Evolutionary conservation across 2,888 invertebrate genomes (phyloP).

Genomic region (Abscondita cerata): DNA sequence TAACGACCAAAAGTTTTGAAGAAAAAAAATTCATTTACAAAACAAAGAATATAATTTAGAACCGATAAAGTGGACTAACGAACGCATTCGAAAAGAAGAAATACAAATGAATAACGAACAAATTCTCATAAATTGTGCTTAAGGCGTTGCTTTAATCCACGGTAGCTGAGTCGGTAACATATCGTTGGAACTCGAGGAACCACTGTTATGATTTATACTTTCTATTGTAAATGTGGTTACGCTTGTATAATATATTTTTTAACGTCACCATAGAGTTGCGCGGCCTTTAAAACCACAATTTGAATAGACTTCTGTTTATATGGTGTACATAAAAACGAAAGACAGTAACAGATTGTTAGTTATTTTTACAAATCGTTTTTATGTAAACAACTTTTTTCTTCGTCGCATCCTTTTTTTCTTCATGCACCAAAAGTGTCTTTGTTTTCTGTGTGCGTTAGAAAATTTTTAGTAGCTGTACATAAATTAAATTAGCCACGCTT

Average conservation of each 20-base stretch:
- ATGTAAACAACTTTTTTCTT: conserved; percentile 10
- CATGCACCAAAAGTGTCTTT: conserved; percentile 2
- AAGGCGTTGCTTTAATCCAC: conserved; percentile 55
- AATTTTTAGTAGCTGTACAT: conserved; percentile 36
- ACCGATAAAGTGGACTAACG: conserved; percentile 34
- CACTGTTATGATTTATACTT: conserved; percentile 48
- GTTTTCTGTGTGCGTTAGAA: conserved; percentile 35
- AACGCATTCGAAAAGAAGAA: conserved; percentile 3
- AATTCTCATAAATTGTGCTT: conserved; percentile 58
- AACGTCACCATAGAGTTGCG: conserved; percentile 20
- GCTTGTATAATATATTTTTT: conserved; percentile 25
- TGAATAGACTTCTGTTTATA: conserved; percentile 16
- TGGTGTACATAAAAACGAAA: conserved; percentile 8
- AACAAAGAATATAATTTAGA: conserved; percentile 16
- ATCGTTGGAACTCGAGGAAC: conserved; percentile 44
- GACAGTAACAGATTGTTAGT: conserved; percentile 8
- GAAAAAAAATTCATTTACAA: conserved; percentile 38
- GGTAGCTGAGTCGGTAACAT: conserved; percentile 52
- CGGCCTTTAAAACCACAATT: conserved; percentile 16
- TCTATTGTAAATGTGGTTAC: conserved; percentile 47
- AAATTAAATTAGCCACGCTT: conserved; percentile 38
- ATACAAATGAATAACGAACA: conserved; percentile 30
- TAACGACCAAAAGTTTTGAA: too few relatives aligned
- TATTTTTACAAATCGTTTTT: conserved; percentile 9
- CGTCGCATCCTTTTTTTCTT: neutral